Percentiles rank a stretch among this genome's conserved stretches.
Evolutionary conservation across 2,797 vertebrate species (phyloP).

Genomic region (Protosalanx chinensis): DNA sequence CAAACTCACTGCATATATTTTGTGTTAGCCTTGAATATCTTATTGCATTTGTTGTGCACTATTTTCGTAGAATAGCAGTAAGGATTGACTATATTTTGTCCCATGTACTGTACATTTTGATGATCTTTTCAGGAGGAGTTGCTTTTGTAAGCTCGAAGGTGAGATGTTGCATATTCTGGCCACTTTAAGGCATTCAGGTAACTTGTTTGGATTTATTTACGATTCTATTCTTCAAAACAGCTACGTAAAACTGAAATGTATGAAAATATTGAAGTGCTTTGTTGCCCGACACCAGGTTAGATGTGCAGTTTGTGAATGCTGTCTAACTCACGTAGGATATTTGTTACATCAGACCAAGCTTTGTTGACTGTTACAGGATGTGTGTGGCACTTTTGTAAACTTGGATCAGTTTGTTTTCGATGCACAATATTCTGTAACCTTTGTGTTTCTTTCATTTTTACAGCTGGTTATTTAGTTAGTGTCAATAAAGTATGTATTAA

Average conservation of each 20-base stretch:
- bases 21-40: conserved; percentile 49
- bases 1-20: conserved; percentile 53
- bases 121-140: conserved; percentile 35
- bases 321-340: conserved; percentile 14
- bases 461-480: conserved; percentile 57
- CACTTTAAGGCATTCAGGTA: conserved; percentile 17
- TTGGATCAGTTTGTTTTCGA: conserved; percentile 5
- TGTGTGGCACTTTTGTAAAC: conserved; percentile 53
- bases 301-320: conserved; percentile 21
- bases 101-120: conserved; percentile 46
- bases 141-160: too few species aligned
- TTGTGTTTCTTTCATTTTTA: conserved; percentile 43
- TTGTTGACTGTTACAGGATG: conserved; percentile 18
- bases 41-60: conserved; percentile 63
- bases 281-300: conserved; percentile 40
- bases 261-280: conserved; percentile 15
- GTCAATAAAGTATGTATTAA: conserved; percentile 65
- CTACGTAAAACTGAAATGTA: conserved; percentile 29
- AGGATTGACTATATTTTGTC: conserved; percentile 67
- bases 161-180: conserved; percentile 23
- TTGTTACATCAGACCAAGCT: conserved; percentile 32
- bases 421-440: conserved; percentile 32
- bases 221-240: conserved; percentile 27
- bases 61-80: conserved; percentile 69
- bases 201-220: not conserved